Base-by-base conservation (phyloP, 2,113 vertebrate genomes). In the Oreochromis spilurus region DNA sequence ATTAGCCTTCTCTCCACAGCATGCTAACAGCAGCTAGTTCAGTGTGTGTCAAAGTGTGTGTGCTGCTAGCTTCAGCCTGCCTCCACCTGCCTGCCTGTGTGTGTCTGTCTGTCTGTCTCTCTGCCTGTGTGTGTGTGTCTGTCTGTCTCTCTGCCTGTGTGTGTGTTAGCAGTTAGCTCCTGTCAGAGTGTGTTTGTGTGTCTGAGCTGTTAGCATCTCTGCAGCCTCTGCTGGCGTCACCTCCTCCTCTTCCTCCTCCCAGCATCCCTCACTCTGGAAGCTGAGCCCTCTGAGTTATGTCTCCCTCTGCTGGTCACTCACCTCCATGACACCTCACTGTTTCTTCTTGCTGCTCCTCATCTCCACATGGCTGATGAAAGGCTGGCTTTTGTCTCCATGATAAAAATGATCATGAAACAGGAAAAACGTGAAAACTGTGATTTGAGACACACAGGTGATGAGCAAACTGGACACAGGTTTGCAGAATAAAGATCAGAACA, bases 161-260 rank as follows among this genome's bases (percentile, higher is more conserved):
- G 29, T n/a, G 7, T 60, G 2, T 82, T 48, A 75, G 58, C 45
- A 38, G 29, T 57, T 52, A 65, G 57, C 50, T 85, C 29, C 53
- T 82, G 7, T 83, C 62, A 82, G 54, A 82, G 17, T 78, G 72
- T 83, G 50, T 87, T 31, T 82, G 75, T 84, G 55, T 90, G 83
- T 82, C 88, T 53, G 36, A 85, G 88, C 90, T 91, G 80, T 77
- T 93, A 94, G 91, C 93, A 89, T 93, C 90, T 87, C 90, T 93
- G 92, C 91, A 93, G 86, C 90, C 87, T 88, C 84, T 92, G 83
- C 60, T 89, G 84, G 34, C 84, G 87, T 92, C 91, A 82, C 77
- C 62, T 88, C 84, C 79, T 83, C 72, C 81, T 87, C 82, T 79
- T 84, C 72, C 55, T 91, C 85, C 81, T 93, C 93, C 91, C 91